These are phyloP conservation scores for Malacoraja senta DNA, from an alignment of 2,797 vertebrate species.

Conservation along the genomic window DNA sequence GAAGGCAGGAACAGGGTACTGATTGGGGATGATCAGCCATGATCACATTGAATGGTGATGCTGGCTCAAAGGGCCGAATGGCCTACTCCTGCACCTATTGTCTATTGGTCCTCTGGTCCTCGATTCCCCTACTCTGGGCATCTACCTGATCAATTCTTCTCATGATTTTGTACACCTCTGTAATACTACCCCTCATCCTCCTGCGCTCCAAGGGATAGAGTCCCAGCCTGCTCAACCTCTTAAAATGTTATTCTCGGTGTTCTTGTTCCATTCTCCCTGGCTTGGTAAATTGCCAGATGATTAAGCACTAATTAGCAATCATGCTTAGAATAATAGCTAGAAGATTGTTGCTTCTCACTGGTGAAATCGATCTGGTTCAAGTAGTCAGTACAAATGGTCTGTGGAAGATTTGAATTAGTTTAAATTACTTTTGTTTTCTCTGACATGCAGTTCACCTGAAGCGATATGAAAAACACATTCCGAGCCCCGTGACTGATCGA, in stretches of 20 bases:
- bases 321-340: slow-evolving; percentile 39
- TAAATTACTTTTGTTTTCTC: slow-evolving; percentile 43
- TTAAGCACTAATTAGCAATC: slow-evolving; percentile 43
- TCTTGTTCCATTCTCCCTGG: slow-evolving; percentile 42
- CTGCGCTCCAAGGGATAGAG: no score
- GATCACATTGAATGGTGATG: no score
- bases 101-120: no score
- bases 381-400: slow-evolving; percentile 39
- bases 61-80: no score
- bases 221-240: no score
- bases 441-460: slow-evolving; percentile 44
- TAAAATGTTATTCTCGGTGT: slow-evolving; percentile 42
- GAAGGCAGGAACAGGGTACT: no score
- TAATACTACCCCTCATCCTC: no score
- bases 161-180: no score
- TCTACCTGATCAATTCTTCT: no score
- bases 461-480: slow-evolving; percentile 35
- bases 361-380: slow-evolving; percentile 7
- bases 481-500: slow-evolving; percentile 46
- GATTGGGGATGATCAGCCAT: no score
- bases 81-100: no score
- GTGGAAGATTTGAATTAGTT: slow-evolving; percentile 42
- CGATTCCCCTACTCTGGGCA: no score
- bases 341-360: neutral
- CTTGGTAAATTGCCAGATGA: slow-evolving; percentile 47